Percentiles rank a stretch among this genome's conserved stretches.
These are phyloP conservation scores for Apoderus coryli DNA, from an alignment of 2,888 invertebrate species.

Conservation along the genomic window DNA sequence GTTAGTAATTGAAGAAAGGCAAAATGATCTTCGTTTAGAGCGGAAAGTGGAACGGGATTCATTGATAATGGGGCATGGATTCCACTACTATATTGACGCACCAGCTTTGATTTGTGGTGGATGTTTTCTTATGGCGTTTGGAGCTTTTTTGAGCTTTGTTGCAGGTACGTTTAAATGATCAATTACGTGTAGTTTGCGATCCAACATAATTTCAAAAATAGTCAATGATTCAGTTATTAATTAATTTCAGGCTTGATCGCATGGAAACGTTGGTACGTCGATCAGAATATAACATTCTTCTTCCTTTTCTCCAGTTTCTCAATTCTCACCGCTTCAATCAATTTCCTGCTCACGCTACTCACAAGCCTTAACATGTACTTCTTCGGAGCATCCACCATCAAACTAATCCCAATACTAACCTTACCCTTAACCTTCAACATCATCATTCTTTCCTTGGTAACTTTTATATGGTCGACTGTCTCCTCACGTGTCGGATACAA, in stretches of 20 bases:
- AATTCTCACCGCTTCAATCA: slow-evolving; percentile 35
- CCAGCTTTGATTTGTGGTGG: slow-evolving; percentile 31
- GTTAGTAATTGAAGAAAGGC: slow-evolving; percentile 12
- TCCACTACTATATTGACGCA: slow-evolving; percentile 18
- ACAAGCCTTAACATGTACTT: slow-evolving; percentile 16
- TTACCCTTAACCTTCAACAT: slow-evolving; percentile 33
- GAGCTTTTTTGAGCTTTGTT: slow-evolving; percentile 37
- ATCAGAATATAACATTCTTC: slow-evolving; percentile 47
- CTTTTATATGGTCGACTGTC: slow-evolving; percentile 44
- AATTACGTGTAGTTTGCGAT: too few species aligned
- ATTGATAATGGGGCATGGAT: slow-evolving; percentile 5
- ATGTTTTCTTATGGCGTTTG: slow-evolving; percentile 37
- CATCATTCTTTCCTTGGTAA: slow-evolving; percentile 42
- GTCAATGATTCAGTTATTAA: too few species aligned
- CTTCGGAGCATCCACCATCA: slow-evolving; percentile 14
- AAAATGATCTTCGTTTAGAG: slow-evolving; percentile 17
- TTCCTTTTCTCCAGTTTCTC: slow-evolving; percentile 42
- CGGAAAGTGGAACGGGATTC: slow-evolving; percentile 13
- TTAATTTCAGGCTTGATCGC: too few species aligned
- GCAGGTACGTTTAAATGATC: slow-evolving; percentile 43
- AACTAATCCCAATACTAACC: slow-evolving; percentile 14
- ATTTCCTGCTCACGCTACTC: slow-evolving; percentile 19
- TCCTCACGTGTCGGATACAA: slow-evolving; percentile 43
- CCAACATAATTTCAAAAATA: too few species aligned
- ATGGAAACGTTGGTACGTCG: slow-evolving; percentile 51